Base-by-base conservation (phyloP, 2,797 vertebrate genomes). In the Tokudaia tokunoshimensis region DNA sequence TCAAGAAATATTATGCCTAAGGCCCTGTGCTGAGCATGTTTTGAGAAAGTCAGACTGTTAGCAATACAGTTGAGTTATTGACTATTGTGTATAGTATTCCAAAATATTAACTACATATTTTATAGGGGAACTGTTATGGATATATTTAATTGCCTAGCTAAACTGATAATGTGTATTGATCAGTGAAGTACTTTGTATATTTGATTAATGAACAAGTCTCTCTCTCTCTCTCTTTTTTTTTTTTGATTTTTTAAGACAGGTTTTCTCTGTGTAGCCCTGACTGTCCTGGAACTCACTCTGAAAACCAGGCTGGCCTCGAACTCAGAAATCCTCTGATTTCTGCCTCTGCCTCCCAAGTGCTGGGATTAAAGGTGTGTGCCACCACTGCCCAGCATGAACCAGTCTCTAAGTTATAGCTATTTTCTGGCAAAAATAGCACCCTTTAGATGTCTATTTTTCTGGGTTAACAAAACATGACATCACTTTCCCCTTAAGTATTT, bases 181-280 rank as follows among this genome's bases (percentile, higher is more conserved):
- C 47, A 96, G 29, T 70, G 8, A 95, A 78, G 44, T 78, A 75
- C 50, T 96, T 92, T 85, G 47, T 85, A 10, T 37, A 79, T 67
- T 92, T 91, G 75, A 92, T 95, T 96, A 93, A 95, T 92, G 72
- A 95, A 75, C 24, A 50, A 61, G 55, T 95, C 67, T 96, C 94
- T 82, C 41, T 41, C 41, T 41, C 41, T 41, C 41, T 41, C 41
- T 41, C 41, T 41, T 41, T 41, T 41, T 41, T 41, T 41, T 41
- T 41, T 41, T 41, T 41, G 41, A 41, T 41, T 41, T 41, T 41
- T 41, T 3, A 41, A 41, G 41, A 41, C 41, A 41, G 41, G 41
- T 2, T 41, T 41, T 41, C 41, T 41, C 41, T 41, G 41, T 41
- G 41, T 41, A 41, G 41, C 41, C 41, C 41, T 41, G 41, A 41